Evolutionary conservation across 1,140 invertebrate genomes (phyloP).

Genomic region (Bombus polaris): DNA sequence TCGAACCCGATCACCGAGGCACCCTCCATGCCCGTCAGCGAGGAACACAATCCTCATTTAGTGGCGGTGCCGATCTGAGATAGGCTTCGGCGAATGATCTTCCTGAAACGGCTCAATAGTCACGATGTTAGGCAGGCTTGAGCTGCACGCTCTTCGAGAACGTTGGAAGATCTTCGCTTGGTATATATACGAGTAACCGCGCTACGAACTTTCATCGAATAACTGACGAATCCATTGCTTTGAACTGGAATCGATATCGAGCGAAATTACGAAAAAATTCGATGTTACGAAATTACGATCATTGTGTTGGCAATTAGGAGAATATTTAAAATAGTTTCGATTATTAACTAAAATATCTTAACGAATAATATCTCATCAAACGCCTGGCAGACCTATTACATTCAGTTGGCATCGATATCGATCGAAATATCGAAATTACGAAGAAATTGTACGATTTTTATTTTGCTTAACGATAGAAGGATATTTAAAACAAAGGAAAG

Average conservation of each 20-base stretch:
- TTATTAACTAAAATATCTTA: not conserved
- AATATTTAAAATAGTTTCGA: not conserved
- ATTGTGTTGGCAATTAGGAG: not conserved
- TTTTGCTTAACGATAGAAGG: not conserved
- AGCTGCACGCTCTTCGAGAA: conserved; percentile 17
- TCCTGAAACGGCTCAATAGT: conserved; percentile 40
- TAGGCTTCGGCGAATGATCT: conserved; percentile 36
- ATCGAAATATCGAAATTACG: not conserved
- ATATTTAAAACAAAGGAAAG: not conserved
- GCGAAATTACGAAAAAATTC: not conserved
- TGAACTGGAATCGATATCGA: no score
- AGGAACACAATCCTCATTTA: conserved; percentile 72
- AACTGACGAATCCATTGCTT: not conserved
- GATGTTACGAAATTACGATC: not conserved
- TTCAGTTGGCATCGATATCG: not conserved
- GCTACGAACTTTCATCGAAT: conserved; percentile 14
- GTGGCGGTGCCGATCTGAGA: conserved; percentile 69
- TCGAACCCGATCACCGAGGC: conserved; percentile 80
- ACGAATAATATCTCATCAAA: not conserved
- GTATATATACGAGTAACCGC: not conserved
- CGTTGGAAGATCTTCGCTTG: conserved; percentile 33
- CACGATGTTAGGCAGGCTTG: conserved; percentile 19
- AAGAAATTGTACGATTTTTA: not conserved
- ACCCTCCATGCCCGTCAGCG: conserved; percentile 78
- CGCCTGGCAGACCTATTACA: no score